Base-by-base conservation (phyloP, 2,113 vertebrate species). In the Peucedramus taeniatus region DNA sequence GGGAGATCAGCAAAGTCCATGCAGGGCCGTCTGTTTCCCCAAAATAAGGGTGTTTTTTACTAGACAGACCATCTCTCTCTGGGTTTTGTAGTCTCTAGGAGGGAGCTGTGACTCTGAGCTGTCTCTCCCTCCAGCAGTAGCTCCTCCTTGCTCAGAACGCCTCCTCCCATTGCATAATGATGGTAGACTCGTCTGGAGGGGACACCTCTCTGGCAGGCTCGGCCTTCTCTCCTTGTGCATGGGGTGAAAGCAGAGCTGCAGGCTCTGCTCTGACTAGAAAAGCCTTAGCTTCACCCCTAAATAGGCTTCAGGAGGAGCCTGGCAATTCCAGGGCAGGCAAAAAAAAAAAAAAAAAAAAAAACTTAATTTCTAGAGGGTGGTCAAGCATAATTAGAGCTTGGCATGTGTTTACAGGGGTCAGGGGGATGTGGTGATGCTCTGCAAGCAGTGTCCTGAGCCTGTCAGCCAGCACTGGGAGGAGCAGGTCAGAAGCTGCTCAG, bases 101-200 rank as follows among this genome's bases (percentile, higher is more conserved):
- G 79, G 88, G 95, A 96, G 51, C 76, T 93, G 56, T 84, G 83
- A 86, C 33, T 94, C 78, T 28, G 83, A 95, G 79, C 86, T 86
- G 60, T 76, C 39, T 90, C 45, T 74, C 12, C 31, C 53, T 47
- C n/a, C 93, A 65, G 70, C 50, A 92, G 89, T 53, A 91, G 56
- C 53, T 82, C 76, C 75, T 64, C 9, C 89, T 82, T 85, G 84
- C 66, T 39, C 77, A 95, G 74, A 40, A 93, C 70, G 45, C 68
- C 79, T 72, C 82, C 85, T 77, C 94, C 9, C 47, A 15, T 47
- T 87, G 85, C 37, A 20, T 86, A 71, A 93, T 81, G 87, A 61
- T 83, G 85, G 86, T 86, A 94, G 96, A 89, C 90, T 42, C 35
- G 90, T 90, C 92, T 95, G 59, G 93, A 92, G 74, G 31, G 81